phyloP scores from a whole-genome alignment of 2,888 invertebrate genomes.

The Himalopsyche kuldschensis region DNA sequence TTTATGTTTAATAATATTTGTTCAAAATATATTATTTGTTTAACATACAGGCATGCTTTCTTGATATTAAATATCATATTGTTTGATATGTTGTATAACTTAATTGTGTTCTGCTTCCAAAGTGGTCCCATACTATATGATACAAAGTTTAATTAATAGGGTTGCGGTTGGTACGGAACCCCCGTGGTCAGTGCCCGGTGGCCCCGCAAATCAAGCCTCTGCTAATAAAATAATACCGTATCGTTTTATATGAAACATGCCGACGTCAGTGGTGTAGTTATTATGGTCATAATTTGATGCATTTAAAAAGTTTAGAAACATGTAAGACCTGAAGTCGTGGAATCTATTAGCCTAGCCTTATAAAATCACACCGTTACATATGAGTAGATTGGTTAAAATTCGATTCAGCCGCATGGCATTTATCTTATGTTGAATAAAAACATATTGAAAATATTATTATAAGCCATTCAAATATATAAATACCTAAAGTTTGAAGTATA shows the following conservation, averaged over 20 bases:
- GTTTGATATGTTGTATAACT: neutral
- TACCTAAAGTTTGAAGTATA: too few relatives aligned
- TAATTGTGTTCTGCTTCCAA: neutral
- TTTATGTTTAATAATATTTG: too few relatives aligned
- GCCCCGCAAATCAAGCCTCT: conserved; percentile 30
- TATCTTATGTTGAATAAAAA: too few relatives aligned
- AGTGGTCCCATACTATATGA: neutral
- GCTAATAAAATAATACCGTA: conserved; percentile 24
- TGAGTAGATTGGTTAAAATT: too few relatives aligned
- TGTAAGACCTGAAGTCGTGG: neutral
- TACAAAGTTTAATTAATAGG: conserved; percentile 13
- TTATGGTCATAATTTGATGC: neutral
- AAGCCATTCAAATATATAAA: too few relatives aligned
- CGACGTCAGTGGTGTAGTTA: neutral
- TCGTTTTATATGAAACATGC: conserved; percentile 1
- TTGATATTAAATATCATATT: neutral
- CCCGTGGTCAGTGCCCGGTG: conserved; percentile 34
- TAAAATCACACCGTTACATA: neutral
- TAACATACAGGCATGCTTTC: neutral
- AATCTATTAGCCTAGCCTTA: neutral
- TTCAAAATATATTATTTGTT: neutral
- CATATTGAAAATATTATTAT: too few relatives aligned
- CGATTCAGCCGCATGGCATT: too few relatives aligned
- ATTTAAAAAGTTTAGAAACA: neutral
- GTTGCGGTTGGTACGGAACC: conserved; percentile 12